These are phyloP conservation scores for Holotrichia oblita DNA, from an alignment of 1,140 invertebrate species.

Conservation along the genomic window DNA sequence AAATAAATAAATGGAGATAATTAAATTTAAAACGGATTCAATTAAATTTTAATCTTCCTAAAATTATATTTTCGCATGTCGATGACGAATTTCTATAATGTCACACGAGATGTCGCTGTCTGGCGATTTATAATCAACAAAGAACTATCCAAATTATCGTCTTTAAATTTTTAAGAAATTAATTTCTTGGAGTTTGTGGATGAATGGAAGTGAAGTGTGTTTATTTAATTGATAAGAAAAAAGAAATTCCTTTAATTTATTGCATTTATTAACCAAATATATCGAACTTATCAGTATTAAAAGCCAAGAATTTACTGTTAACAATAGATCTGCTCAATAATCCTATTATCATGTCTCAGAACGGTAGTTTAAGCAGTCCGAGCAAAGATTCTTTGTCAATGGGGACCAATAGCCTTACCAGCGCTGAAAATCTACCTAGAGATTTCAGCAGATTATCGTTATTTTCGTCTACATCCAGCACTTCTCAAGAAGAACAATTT, in stretches of 20 bases:
- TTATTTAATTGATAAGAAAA: not conserved
- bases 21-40: not conserved
- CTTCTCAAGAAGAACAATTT: slow-evolving; percentile 79
- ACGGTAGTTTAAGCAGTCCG: slow-evolving; percentile 55
- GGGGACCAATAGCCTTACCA: slow-evolving; percentile 48
- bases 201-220: slow-evolving; percentile 12
- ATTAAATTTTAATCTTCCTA: too few relatives aligned
- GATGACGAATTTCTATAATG: too few relatives aligned
- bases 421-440: slow-evolving; percentile 64
- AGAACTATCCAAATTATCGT: not conserved
- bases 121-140: not conserved
- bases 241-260: not conserved
- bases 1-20: not conserved
- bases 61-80: too few relatives aligned
- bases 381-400: slow-evolving; percentile 55
- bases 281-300: slow-evolving; percentile 22
- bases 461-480: slow-evolving; percentile 60
- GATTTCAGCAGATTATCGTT: slow-evolving; percentile 67
- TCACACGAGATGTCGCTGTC: not conserved
- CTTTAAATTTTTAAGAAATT: slow-evolving; percentile 12
- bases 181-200: not conserved
- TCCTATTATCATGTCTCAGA: slow-evolving; percentile 52
- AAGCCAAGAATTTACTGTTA: not conserved
- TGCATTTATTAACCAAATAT: not conserved
- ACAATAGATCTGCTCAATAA: not conserved